These are phyloP conservation scores for Elgaria multicarinata DNA, from an alignment of 2,113 vertebrate species.

Conservation along the genomic window DNA sequence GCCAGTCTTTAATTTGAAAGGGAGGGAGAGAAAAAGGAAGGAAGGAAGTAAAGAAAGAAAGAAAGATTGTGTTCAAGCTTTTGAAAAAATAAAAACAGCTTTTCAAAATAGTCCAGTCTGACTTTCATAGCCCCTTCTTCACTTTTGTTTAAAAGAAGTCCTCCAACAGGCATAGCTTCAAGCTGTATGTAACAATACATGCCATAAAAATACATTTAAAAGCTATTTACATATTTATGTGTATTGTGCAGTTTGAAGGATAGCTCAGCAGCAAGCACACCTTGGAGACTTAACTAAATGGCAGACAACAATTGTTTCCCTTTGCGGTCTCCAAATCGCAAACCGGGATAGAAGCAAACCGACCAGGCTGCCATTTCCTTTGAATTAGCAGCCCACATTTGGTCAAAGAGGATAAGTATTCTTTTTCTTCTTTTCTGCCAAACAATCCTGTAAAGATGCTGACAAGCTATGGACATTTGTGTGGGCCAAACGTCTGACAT, in stretches of 20 bases:
- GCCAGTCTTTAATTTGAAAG: not conserved
- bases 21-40: not conserved
- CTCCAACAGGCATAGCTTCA: not conserved
- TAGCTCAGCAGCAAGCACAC: slow-evolving; percentile 37
- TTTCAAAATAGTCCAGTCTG: not conserved
- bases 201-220: slow-evolving; percentile 34
- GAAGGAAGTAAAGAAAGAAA: not conserved
- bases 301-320: slow-evolving; percentile 36
- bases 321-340: slow-evolving; percentile 45
- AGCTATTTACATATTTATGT: slow-evolving; percentile 1
- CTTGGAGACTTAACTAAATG: slow-evolving; percentile 32
- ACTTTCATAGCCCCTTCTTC: not conserved
- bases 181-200: not conserved
- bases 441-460: slow-evolving; percentile 51
- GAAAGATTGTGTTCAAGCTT: not conserved
- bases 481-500: slow-evolving; percentile 68
- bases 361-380: slow-evolving; percentile 41
- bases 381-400: slow-evolving; percentile 57
- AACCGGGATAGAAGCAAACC: slow-evolving; percentile 57
- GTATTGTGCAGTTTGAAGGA: slow-evolving; percentile 25
- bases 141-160: not conserved
- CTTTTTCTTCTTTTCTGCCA: slow-evolving; percentile 50
- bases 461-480: slow-evolving; percentile 45
- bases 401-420: slow-evolving; percentile 55
- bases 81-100: not conserved